These are phyloP conservation scores for Portunus trituberculatus DNA, from an alignment of 1,140 invertebrate species.

Conservation along the genomic window DNA sequence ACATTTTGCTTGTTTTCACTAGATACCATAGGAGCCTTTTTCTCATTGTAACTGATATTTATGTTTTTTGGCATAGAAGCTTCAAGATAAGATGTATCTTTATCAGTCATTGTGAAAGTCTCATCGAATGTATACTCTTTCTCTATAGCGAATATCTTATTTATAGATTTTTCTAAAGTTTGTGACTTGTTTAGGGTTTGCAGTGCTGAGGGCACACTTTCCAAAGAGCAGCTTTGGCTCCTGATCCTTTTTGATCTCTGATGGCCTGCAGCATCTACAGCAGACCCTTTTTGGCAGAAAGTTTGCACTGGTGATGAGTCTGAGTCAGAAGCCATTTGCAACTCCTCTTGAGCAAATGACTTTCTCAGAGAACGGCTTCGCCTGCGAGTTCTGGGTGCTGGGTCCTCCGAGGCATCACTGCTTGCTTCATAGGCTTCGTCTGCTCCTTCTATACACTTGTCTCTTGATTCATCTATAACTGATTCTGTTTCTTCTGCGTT, in stretches of 20 bases:
- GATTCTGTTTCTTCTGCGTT: neutral
- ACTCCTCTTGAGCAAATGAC: neutral
- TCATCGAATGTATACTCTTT: too few species aligned
- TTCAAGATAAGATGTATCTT: too few species aligned
- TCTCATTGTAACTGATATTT: too few species aligned
- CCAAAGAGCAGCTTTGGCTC: neutral
- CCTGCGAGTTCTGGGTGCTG: constrained; percentile 31
- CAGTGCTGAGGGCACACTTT: neutral
- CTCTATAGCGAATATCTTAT: too few species aligned
- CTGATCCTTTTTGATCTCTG: neutral
- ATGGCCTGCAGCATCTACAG: neutral
- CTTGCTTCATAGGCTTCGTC: constrained; percentile 71
- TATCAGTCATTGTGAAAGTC: too few species aligned
- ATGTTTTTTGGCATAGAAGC: too few species aligned
- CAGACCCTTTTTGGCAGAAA: neutral
- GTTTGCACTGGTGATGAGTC: constrained; percentile 46
- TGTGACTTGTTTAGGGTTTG: too few species aligned
- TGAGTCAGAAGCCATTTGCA: constrained; percentile 54
- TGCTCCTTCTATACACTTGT: neutral
- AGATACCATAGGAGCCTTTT: too few species aligned
- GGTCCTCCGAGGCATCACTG: constrained; percentile 69
- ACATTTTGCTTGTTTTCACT: too few species aligned
- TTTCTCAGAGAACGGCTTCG: neutral
- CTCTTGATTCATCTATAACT: constrained; percentile 49
- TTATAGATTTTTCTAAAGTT: too few species aligned